Base-by-base conservation (phyloP, 2,888 invertebrate species). In the Xestobium rufovillosum region DNA sequence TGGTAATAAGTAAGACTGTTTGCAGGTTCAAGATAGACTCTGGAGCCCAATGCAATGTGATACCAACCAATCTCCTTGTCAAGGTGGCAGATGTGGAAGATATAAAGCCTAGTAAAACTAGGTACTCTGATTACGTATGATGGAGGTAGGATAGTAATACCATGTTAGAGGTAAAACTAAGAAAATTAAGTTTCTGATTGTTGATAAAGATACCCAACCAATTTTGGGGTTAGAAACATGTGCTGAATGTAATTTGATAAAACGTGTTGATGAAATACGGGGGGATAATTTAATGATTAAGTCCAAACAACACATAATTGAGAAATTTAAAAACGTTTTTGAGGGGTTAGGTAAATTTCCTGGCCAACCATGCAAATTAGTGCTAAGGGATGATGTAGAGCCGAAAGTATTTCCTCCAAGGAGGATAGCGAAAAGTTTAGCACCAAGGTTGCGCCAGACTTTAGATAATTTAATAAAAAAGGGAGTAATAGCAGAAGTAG, bases 281-380 rank as follows among this genome's bases (percentile, higher is more conserved):
- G 23, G n/a, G n/a, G 23, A 19, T 19, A 19, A 19, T 19, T 19
- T 19, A n/a, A n/a, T n/a, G 23, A 6, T 19, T 19, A 6, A 19
- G 6, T 8, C 6, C 23, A 19, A 19, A 19, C 23, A 19, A 19
- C n/a, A n/a, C n/a, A n/a, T 36, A 13, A 14, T 36, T 4, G 9
- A 4, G 6, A 10, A 30, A 19, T 19, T 17, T 36, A 36, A 19
- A 23, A 16, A 28, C 4, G 36, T 30, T 10, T 36, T 36, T 17
- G 10, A 28, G 14, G 28, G 17, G 14, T 16, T 36, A 19, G 36
- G 36, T 9, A 19, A 17, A 29, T 36, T 36, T 36, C 30, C 28
- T 2, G 28, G 35, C 15, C 19, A 16, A 11, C 36, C 28, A 19
- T 19, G n/a, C 9, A 26, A 26, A n/a, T 29, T 36, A 6, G 15